A percentile compares a stretch with the other conserved stretches of the same genome.
Evolutionary conservation across 2,888 invertebrate species (phyloP).

Genomic region (Piscicola geometra): DNA sequence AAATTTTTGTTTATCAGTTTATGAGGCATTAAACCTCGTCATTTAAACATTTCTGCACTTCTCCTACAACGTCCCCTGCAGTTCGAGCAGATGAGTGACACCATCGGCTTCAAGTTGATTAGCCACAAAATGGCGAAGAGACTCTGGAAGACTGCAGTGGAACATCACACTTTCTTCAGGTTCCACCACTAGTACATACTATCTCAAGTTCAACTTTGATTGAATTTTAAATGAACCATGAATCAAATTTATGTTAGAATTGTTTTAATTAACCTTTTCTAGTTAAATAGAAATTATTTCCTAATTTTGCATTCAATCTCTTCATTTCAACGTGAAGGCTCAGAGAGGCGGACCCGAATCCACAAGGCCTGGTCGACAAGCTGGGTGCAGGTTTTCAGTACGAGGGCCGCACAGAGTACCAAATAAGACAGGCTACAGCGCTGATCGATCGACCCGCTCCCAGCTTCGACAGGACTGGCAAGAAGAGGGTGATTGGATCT

Average conservation of each 20-base stretch:
- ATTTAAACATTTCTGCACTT: too few species aligned
- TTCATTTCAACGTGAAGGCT: conserved; percentile 62
- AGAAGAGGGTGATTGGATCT: conserved; percentile 38
- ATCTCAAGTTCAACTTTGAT: not conserved
- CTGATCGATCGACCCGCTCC: conserved; percentile 79
- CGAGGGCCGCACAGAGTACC: conserved; percentile 92
- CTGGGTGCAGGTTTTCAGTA: conserved; percentile 79
- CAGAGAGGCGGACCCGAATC: conserved; percentile 74
- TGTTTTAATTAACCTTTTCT: too few species aligned
- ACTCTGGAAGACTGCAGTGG: conserved; percentile 96
- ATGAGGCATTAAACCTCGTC: too few species aligned
- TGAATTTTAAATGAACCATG: not conserved
- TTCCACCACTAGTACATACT: too few species aligned
- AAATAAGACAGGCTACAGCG: conserved; percentile 73
- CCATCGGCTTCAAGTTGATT: conserved; percentile 88
- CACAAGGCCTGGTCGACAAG: conserved; percentile 64
- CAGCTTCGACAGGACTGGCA: conserved; percentile 65
- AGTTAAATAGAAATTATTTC: too few species aligned
- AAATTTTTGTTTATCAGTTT: too few species aligned
- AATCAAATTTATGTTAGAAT: too few species aligned
- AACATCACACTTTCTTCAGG: conserved; percentile 98
- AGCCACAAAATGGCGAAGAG: conserved; percentile 94
- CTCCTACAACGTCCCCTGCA: too few species aligned
- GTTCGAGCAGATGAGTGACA: conserved; percentile 92
- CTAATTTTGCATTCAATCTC: too few species aligned